Evolutionary conservation across 2,888 invertebrate genomes (phyloP).

Genomic region (Latheticus oryzae): DNA sequence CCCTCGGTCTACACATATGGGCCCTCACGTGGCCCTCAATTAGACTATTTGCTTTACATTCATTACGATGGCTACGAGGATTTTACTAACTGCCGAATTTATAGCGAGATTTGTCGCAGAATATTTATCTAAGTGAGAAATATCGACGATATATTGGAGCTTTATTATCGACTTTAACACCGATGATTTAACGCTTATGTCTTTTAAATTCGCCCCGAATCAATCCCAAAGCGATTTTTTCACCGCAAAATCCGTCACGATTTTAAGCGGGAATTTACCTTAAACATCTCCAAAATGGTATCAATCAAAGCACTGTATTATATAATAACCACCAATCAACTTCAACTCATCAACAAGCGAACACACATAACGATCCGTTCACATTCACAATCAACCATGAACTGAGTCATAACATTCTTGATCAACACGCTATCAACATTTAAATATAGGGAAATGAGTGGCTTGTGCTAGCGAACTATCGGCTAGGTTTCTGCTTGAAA

Average conservation of each 20-base stretch:
- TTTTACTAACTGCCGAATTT: slow-evolving; percentile 66
- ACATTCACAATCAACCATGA: slow-evolving; percentile 53
- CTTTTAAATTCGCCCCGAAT: slow-evolving; percentile 34
- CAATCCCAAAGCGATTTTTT: slow-evolving; percentile 15
- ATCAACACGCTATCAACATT: slow-evolving; percentile 60
- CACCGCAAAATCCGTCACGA: not conserved
- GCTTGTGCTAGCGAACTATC: slow-evolving; percentile 30
- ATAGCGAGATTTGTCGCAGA: slow-evolving; percentile 63
- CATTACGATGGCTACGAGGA: slow-evolving; percentile 63
- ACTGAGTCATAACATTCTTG: slow-evolving; percentile 58
- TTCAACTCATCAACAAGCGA: slow-evolving; percentile 7
- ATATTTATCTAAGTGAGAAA: slow-evolving; percentile 63
- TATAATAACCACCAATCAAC: slow-evolving; percentile 17
- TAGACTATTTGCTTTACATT: slow-evolving; percentile 66
- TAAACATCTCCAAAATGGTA: slow-evolving; percentile 3
- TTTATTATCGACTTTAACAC: slow-evolving; percentile 57
- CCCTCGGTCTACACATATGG: slow-evolving; percentile 60
- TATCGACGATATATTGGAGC: slow-evolving; percentile 59
- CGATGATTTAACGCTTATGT: slow-evolving; percentile 40
- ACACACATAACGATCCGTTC: slow-evolving; percentile 44
- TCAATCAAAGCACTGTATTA: not conserved
- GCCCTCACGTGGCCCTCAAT: slow-evolving; percentile 63
- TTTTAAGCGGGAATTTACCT: no score
- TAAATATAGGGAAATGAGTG: slow-evolving; percentile 52
- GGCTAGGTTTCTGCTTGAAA: slow-evolving; percentile 20